These are phyloP conservation scores for Neosalanx taihuensis DNA, from an alignment of 2,797 vertebrate genomes.

Conservation along the genomic window DNA sequence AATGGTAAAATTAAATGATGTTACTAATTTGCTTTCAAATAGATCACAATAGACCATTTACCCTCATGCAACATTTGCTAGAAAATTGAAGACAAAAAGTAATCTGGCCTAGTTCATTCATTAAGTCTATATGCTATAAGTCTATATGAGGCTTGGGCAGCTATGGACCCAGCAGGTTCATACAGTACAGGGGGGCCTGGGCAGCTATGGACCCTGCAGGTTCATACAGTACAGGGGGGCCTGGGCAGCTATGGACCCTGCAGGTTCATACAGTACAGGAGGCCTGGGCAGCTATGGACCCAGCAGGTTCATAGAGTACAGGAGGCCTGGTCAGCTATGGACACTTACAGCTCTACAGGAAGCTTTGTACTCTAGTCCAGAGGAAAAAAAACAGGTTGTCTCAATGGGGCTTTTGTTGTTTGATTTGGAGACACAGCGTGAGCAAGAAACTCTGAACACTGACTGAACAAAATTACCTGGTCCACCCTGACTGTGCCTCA, in stretches of 20 bases:
- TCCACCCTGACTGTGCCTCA: slow-evolving; percentile 66
- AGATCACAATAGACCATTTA: background rate
- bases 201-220: background rate
- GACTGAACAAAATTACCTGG: slow-evolving; percentile 76
- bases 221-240: slow-evolving; percentile 1
- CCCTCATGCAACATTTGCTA: background rate
- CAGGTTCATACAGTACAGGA: slow-evolving; percentile 2
- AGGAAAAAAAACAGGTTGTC: slow-evolving; percentile 24
- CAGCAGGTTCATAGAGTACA: background rate
- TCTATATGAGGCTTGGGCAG: slow-evolving; percentile 1
- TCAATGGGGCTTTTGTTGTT: slow-evolving; percentile 77
- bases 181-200: background rate
- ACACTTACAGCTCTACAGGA: slow-evolving; percentile 11
- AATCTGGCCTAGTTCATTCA: background rate
- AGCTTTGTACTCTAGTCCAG: slow-evolving; percentile 17
- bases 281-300: slow-evolving; percentile 1
- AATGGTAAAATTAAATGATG: background rate
- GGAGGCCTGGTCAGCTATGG: background rate
- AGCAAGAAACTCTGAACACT: slow-evolving; percentile 61
- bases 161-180: background rate
- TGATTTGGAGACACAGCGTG: slow-evolving; percentile 68
- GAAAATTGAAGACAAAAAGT: background rate
- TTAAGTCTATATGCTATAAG: background rate
- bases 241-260: slow-evolving; percentile 4
- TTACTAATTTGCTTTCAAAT: background rate